Percentiles rank a stretch among this genome's conserved stretches.
These are phyloP conservation scores for Trichopoda pennipes DNA, from an alignment of 2,888 invertebrate genomes.

Conservation along the genomic window DNA sequence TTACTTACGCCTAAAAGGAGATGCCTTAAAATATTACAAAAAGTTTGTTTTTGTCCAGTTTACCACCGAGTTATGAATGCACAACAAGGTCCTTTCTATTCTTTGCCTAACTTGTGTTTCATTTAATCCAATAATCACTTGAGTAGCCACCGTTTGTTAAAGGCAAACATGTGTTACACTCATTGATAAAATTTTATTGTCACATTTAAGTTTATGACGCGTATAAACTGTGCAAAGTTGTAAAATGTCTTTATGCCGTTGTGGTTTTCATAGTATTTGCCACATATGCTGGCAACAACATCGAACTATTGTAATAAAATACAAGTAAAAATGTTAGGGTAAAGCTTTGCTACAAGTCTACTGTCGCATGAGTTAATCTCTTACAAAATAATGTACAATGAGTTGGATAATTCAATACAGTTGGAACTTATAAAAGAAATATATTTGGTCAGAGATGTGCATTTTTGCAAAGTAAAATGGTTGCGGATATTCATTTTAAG, in stretches of 20 bases:
- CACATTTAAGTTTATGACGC: constrained; percentile 32
- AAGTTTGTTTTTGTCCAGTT: too few species aligned
- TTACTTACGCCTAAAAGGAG: too few species aligned
- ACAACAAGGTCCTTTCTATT: too few species aligned
- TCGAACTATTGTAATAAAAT: background rate
- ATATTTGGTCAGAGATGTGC: too few species aligned
- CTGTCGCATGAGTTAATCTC: too few species aligned
- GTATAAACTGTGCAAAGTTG: background rate
- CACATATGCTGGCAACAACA: constrained; percentile 9
- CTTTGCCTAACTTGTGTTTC: background rate
- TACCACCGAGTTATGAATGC: too few species aligned
- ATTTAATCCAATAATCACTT: background rate
- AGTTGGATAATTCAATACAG: too few species aligned
- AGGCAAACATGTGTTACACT: background rate
- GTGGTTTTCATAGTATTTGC: background rate
- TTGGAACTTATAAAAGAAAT: too few species aligned
- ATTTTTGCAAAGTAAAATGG: too few species aligned
- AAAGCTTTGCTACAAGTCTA: background rate
- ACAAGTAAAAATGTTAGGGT: background rate
- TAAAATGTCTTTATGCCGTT: background rate
- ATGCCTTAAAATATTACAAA: too few species aligned
- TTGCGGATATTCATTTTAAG: too few species aligned
- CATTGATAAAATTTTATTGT: constrained; percentile 17
- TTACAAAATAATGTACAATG: too few species aligned
- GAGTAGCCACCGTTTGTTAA: background rate